Conservation (phyloP, 2,113 vertebrate genomes). For the Pachypanchax playfairii region DNA sequence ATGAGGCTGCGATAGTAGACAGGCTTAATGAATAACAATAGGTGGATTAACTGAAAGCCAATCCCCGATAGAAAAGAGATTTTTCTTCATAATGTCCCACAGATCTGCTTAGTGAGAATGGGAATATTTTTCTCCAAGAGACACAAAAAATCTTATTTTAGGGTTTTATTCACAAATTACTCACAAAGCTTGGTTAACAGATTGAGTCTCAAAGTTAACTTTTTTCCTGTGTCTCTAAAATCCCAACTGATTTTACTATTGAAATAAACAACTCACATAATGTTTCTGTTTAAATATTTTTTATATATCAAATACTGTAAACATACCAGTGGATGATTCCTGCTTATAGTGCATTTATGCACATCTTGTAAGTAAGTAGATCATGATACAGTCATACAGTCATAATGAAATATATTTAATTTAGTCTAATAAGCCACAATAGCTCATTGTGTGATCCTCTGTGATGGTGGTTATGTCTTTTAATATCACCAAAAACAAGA, state of each 20-base stretch:
- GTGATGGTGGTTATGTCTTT: too few species aligned
- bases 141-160: slow-evolving; percentile 29
- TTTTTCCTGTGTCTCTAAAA: slow-evolving; percentile 5
- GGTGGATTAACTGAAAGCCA: slow-evolving; percentile 68
- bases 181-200: slow-evolving; percentile 2
- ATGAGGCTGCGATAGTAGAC: slow-evolving; percentile 71
- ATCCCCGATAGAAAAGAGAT: slow-evolving; percentile 43
- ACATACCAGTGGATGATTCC: too few species aligned
- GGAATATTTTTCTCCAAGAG: slow-evolving; percentile 32
- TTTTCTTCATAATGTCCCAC: slow-evolving; percentile 49
- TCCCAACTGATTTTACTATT: not conserved
- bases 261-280: too few species aligned
- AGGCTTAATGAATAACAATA: slow-evolving; percentile 75
- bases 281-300: too few species aligned
- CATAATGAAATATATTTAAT: too few species aligned
- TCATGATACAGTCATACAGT: too few species aligned
- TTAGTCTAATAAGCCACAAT: too few species aligned
- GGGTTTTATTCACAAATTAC: slow-evolving; percentile 5
- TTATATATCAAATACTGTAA: too few species aligned
- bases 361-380: not conserved
- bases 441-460: too few species aligned
- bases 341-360: not conserved
- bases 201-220: not conserved
- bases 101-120: slow-evolving; percentile 50
- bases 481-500: too few species aligned